Base-by-base conservation (phyloP, 2,888 invertebrate species). In the Drepanosiphum platanoidis region DNA sequence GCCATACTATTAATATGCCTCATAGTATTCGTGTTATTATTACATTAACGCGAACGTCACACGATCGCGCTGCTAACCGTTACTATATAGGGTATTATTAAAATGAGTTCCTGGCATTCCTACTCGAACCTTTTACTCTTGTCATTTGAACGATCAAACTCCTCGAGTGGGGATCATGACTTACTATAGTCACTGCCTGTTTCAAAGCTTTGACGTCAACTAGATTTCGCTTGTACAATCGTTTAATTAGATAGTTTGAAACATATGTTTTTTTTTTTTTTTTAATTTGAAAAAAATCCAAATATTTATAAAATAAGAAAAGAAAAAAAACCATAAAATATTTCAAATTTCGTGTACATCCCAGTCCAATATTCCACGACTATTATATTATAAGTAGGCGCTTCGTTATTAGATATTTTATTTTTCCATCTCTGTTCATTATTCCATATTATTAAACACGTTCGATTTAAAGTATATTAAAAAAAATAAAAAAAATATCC, bases 1-100 rank as follows among this genome's bases (percentile, higher is more conserved):
- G 70, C 84, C 84, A 77, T 84, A 84, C 30, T 84, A n/a, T 77
- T 84, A 77, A 39, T 84, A 39, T 77, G 75, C 52, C 75, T 84
- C 11, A 66, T 79, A 86, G 22, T 86, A 64, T 86, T 86, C 70
- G 84, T 84, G 58, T 77, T 83, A 22, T 52, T 68, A 36, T 61
- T n/a, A 22, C 77, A 84, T 27, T 84, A 77, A 83, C 46, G 13
- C 13, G 66, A 46, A 75, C 22, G 27, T 72, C 32, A 70, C 27
- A 71, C n/a, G n/a, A n/a, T n/a, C n/a, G n/a, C n/a, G n/a, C n/a
- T n/a, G n/a, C 22, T 30, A 71, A 70, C 70, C 36, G 22, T 81
- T 27, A 11, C 18, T 52, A 36, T n/a, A n/a, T n/a, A n/a, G n/a
- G 27, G 27, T 61, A 7, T 4, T 36, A 34, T 13, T 71, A 22